phyloP scores from a whole-genome alignment of 37 sponge, comb jelly and placozoan genomes.

The Oscarella lobularis region DNA sequence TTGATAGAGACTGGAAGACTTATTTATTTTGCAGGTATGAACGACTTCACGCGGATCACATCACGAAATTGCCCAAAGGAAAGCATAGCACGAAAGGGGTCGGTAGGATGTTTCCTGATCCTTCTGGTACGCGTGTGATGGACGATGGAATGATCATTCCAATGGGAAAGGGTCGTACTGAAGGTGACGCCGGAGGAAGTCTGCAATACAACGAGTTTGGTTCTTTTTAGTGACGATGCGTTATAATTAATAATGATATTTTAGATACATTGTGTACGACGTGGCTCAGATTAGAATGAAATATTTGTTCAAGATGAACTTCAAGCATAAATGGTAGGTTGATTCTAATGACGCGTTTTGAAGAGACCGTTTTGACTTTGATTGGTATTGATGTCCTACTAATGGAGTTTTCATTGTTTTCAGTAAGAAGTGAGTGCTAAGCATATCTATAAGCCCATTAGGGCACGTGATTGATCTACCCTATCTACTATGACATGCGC shows the following conservation, averaged over 20 bases:
- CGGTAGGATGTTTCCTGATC: constrained; percentile 69
- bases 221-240: neutral
- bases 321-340: too few relatives aligned
- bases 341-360: too few relatives aligned
- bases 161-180: constrained; percentile 27
- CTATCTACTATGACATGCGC: too few relatives aligned
- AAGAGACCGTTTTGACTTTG: too few relatives aligned
- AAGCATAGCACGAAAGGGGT: constrained; percentile 92
- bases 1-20: neutral
- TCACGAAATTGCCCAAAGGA: constrained; percentile 73
- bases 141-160: constrained; percentile 59
- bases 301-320: constrained; percentile 79
- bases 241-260: neutral
- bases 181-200: constrained; percentile 20
- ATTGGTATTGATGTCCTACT: too few relatives aligned
- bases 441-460: too few relatives aligned
- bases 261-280: constrained; percentile 95
- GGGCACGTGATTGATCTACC: too few relatives aligned
- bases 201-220: constrained; percentile 96
- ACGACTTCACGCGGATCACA: constrained; percentile 40
- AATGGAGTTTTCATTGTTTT: too few relatives aligned
- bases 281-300: constrained; percentile 85
- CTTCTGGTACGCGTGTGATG: constrained; percentile 13
- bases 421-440: too few relatives aligned
- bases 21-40: constrained; percentile 46